These are phyloP conservation scores for Phylloscopus whistleri DNA, from an alignment of 2,113 vertebrate genomes.

Conservation along the genomic window DNA sequence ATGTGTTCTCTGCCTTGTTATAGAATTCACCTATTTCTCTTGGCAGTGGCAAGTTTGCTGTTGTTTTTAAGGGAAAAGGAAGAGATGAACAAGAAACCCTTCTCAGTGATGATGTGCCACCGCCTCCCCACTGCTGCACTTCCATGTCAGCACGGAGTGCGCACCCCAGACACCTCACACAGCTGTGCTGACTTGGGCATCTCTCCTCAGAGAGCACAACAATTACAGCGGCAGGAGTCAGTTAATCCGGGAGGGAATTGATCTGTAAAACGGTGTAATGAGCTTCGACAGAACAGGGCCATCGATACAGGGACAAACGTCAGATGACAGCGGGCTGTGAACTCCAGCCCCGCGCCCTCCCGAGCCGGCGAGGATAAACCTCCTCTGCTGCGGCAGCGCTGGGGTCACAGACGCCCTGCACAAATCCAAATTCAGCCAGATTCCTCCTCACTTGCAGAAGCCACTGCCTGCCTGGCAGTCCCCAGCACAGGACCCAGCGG, in stretches of 20 bases:
- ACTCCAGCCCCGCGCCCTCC: not conserved
- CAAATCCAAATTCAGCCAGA: not conserved
- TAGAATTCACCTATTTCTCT: not conserved
- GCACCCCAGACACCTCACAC: not conserved
- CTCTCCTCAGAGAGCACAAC: not conserved
- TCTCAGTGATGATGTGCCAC: not conserved
- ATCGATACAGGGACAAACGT: not conserved
- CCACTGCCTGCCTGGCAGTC: not conserved
- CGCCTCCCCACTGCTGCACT: not conserved
- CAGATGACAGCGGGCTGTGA: not conserved
- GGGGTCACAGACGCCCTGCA: not conserved
- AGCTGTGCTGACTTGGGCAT: not conserved
- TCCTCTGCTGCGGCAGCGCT: not conserved
- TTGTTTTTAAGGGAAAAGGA: not conserved
- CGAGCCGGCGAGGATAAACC: not conserved
- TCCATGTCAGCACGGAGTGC: not conserved
- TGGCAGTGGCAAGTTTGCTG: not conserved
- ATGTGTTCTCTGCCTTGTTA: not conserved
- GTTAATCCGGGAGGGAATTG: conserved; percentile 19
- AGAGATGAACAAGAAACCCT: not conserved
- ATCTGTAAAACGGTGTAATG: conserved; percentile 27
- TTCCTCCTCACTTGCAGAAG: not conserved
- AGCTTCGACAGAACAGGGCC: not conserved
- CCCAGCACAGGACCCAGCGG: not conserved
- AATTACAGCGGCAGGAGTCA: not conserved